Conservation (phyloP, 1,140 invertebrate genomes). For the Dendrolimus kikuchii region DNA sequence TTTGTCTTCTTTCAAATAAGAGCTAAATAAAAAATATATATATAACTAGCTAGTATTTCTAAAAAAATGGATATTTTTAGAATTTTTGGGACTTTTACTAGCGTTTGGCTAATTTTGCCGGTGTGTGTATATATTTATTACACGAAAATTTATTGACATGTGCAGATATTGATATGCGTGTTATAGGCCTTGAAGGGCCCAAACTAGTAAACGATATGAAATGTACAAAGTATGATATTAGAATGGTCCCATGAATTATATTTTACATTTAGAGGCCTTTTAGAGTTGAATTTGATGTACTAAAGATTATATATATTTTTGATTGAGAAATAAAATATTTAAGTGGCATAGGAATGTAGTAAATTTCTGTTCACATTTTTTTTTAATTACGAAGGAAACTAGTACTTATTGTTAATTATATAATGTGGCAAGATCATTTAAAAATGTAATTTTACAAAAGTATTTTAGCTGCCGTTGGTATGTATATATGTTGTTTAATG, state of each 20-base stretch:
- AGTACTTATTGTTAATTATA: constrained; percentile 17
- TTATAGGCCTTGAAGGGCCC: constrained; percentile 15
- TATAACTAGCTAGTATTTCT: too few species aligned
- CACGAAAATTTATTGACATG: too few species aligned
- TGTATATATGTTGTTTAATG: constrained; percentile 12
- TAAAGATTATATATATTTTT: constrained; percentile 25
- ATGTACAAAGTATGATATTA: constrained; percentile 9
- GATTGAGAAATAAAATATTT: constrained; percentile 15
- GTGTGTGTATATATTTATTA: too few species aligned
- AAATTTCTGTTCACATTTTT: constrained; percentile 23
- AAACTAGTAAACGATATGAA: constrained; percentile 11
- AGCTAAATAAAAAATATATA: too few species aligned
- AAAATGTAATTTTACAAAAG: constrained; percentile 32
- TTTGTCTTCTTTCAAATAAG: too few species aligned
- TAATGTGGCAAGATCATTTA: constrained; percentile 8
- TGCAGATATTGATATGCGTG: too few species aligned
- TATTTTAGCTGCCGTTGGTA: constrained; percentile 32
- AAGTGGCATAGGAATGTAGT: constrained; percentile 18
- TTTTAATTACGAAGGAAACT: constrained; percentile 17
- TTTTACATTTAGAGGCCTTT: constrained; percentile 25
- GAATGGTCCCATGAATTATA: constrained; percentile 11
- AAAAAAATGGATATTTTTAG: too few species aligned
- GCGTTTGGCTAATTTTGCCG: too few species aligned
- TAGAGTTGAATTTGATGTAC: constrained; percentile 21
- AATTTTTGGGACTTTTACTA: too few species aligned